Percentiles rank a stretch among this genome's conserved stretches.
Conservation (phyloP, 2,113 vertebrate species). For the Pterophyllum scalare region DNA sequence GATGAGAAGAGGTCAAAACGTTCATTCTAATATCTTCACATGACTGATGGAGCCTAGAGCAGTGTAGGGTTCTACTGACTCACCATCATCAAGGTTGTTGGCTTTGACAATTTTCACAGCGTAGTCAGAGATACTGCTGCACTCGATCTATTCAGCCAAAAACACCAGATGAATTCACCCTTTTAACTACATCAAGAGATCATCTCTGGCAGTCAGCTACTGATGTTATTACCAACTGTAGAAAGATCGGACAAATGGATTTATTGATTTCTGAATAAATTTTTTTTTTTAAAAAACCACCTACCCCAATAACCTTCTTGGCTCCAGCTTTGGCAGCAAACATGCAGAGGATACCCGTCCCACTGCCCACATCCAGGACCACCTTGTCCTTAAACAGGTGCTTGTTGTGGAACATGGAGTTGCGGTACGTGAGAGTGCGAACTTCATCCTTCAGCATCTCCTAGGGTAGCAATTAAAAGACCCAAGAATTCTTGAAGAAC, state of each 20-base stretch:
- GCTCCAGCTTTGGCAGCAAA: conserved; percentile 94
- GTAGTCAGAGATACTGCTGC: conserved; percentile 95
- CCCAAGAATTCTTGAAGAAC: not conserved
- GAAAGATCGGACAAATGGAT: not conserved
- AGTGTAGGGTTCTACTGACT: conserved; percentile 12
- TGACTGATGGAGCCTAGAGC: not conserved
- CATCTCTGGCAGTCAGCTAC: not conserved
- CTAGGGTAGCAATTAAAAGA: conserved; percentile 60
- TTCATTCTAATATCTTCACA: accelerated
- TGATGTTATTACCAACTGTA: not conserved
- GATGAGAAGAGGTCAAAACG: not conserved
- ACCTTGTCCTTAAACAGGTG: conserved; percentile 95
- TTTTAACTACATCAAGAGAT: not conserved
- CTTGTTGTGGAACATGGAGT: conserved; percentile 96
- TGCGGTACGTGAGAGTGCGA: conserved; percentile 92
- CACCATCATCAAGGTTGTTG: conserved; percentile 92
- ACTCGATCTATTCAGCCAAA: conserved; percentile 85
- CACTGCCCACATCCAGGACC: conserved; percentile 92
- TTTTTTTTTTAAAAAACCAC: conserved; percentile 28
- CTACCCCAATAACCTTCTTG: conserved; percentile 91
- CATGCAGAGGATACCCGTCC: conserved; percentile 94
- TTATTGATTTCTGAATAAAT: not conserved
- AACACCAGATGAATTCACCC: not conserved
- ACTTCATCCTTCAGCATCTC: conserved; percentile 97
- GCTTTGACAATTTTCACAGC: conserved; percentile 94